Percentiles rank a stretch among this genome's conserved stretches.
Conservation (phyloP, 2,113 vertebrate genomes). For the Polyodon spathula region DNA sequence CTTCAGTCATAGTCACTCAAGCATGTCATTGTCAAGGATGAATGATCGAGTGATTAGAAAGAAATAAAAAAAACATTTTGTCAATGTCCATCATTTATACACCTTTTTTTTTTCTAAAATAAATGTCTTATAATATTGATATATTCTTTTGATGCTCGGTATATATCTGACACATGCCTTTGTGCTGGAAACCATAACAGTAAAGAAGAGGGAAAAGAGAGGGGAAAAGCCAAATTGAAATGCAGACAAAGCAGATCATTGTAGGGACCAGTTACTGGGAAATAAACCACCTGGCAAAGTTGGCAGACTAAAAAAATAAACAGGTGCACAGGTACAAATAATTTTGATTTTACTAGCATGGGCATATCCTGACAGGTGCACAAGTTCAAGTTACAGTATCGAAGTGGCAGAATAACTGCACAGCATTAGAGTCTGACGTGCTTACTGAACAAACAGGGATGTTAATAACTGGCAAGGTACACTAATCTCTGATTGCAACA, state of each 20-base stretch:
- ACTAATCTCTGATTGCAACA: constrained; percentile 99
- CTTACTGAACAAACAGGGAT: constrained; percentile 61
- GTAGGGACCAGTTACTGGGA: constrained; percentile 56
- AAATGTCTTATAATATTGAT: background rate
- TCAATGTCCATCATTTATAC: no score
- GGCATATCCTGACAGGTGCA: constrained; percentile 84
- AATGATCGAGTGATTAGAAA: no score
- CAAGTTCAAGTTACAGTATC: constrained; percentile 78
- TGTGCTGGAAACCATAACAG: constrained; percentile 12
- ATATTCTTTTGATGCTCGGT: no score
- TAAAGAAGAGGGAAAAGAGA: constrained; percentile 32
- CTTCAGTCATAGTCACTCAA: no score
- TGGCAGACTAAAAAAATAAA: constrained; percentile 54
- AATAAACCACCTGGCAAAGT: constrained; percentile 77
- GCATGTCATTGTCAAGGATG: no score
- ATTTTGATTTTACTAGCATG: constrained; percentile 50
- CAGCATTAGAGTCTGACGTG: constrained; percentile 66
- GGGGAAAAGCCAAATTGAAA: constrained; percentile 48
- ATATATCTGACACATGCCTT: constrained; percentile 2
- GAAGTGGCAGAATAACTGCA: constrained; percentile 65
- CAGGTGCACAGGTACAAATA: constrained; percentile 84
- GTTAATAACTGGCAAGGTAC: constrained; percentile 98
- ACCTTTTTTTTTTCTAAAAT: no score
- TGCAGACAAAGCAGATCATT: constrained; percentile 52
- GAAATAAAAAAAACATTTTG: no score